phyloP scores from a whole-genome alignment of 2,888 invertebrate species.

The Drosophila demipolita region DNA sequence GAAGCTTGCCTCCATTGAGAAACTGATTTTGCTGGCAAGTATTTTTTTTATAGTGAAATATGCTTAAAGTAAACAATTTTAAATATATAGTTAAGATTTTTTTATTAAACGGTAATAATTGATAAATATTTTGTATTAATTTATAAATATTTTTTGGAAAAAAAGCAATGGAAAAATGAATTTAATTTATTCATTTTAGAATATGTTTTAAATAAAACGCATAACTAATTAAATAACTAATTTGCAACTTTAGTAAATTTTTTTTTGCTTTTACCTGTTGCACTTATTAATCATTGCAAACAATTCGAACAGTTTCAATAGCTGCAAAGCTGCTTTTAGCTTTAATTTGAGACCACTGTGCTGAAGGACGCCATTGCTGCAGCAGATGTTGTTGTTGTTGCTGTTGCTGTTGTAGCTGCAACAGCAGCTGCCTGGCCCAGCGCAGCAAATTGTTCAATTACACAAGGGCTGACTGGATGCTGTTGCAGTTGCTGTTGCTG shows the following conservation, averaged over 20 bases:
- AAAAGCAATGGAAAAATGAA: not conserved
- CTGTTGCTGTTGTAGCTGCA: constrained; percentile 24
- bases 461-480: constrained; percentile 55
- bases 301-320: not conserved
- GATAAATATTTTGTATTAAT: not conserved
- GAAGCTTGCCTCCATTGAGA: not conserved
- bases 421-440: constrained; percentile 56
- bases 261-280: not conserved
- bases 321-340: not conserved
- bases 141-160: not conserved
- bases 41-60: not conserved
- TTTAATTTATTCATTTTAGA: not conserved
- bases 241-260: not conserved
- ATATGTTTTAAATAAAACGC: not conserved
- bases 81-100: not conserved
- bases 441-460: constrained; percentile 79
- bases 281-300: not conserved
- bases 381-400: constrained; percentile 21
- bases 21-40: not conserved
- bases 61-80: not conserved
- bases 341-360: constrained; percentile 27
- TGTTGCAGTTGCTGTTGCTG: constrained; percentile 28
- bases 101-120: not conserved
- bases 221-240: not conserved
- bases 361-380: constrained; percentile 48